Percentiles rank a stretch among this genome's conserved stretches.
Evolutionary conservation across 2,888 invertebrate genomes (phyloP).

Genomic region (Adela reaumurella): DNA sequence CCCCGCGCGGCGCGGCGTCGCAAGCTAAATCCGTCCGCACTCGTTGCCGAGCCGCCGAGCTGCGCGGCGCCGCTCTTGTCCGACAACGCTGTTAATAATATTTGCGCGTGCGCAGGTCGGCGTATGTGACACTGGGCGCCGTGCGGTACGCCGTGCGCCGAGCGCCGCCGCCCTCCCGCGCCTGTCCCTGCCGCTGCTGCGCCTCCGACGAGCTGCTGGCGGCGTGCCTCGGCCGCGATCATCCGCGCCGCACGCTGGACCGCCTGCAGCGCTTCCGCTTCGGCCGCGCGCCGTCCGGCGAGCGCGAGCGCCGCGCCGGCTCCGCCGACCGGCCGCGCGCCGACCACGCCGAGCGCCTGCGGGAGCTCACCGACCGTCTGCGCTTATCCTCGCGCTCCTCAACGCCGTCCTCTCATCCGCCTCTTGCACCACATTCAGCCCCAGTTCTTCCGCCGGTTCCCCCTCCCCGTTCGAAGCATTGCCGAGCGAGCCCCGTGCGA

Average conservation of each 20-base stretch:
- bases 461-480: slow-evolving; percentile 47
- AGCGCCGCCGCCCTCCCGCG: slow-evolving; percentile 57
- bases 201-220: slow-evolving; percentile 50
- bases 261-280: slow-evolving; percentile 76
- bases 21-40: slow-evolving; percentile 44
- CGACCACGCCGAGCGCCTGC: slow-evolving; percentile 65
- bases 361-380: slow-evolving; percentile 71
- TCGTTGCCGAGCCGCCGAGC: slow-evolving; percentile 42
- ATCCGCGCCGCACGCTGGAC: slow-evolving; percentile 71
- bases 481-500: slow-evolving; percentile 46
- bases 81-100: slow-evolving; percentile 24
- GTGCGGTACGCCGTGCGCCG: slow-evolving; percentile 69
- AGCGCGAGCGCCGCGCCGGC: slow-evolving; percentile 23
- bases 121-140: slow-evolving; percentile 66
- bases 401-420: slow-evolving; percentile 21
- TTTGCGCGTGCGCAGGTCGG: slow-evolving; percentile 42
- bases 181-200: slow-evolving; percentile 55
- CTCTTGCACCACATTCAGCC: slow-evolving; percentile 39
- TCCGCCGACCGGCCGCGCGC: slow-evolving; percentile 23
- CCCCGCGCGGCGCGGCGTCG: slow-evolving; percentile 16
- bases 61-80: slow-evolving; percentile 22
- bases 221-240: slow-evolving; percentile 50
- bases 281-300: slow-evolving; percentile 54
- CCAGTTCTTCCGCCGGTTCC: slow-evolving; percentile 56
- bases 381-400: slow-evolving; percentile 54